Conservation (phyloP, 2,797 vertebrate species). For the Ceryle rudis region DNA sequence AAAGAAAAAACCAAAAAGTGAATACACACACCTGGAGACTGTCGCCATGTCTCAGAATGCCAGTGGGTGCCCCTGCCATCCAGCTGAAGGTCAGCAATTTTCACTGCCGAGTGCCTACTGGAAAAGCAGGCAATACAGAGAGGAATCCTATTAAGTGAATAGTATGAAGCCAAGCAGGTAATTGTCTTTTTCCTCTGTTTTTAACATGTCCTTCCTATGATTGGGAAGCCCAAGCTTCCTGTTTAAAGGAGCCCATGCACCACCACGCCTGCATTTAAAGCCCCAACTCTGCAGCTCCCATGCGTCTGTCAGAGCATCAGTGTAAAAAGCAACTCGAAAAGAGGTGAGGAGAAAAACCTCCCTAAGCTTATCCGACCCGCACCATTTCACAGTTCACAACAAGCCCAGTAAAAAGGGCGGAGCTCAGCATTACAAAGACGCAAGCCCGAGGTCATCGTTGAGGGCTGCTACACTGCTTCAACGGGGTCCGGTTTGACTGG, state of each 20-base stretch:
- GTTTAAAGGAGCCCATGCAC: background rate
- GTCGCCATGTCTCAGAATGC: background rate
- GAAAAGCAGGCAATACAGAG: background rate
- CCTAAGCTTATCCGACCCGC: background rate
- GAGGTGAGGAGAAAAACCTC: background rate
- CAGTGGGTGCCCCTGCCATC: background rate
- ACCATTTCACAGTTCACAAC: background rate
- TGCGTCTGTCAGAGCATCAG: background rate
- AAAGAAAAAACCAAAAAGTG: background rate
- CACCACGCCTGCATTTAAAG: background rate
- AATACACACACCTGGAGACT: background rate
- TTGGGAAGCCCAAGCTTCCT: too few species aligned
- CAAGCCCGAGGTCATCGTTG: background rate
- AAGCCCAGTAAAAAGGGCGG: background rate
- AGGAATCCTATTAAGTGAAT: background rate
- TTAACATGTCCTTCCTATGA: background rate
- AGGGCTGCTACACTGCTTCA: background rate
- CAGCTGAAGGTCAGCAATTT: background rate
- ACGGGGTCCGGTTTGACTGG: accelerated
- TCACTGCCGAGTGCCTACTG: background rate
- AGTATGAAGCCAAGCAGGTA: background rate
- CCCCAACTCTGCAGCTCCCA: background rate
- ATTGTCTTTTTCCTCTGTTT: background rate
- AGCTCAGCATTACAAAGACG: background rate
- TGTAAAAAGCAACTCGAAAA: background rate